These are phyloP conservation scores for Psammodynastes pulverulentus DNA, from an alignment of 2,113 vertebrate species.

Conservation along the genomic window DNA sequence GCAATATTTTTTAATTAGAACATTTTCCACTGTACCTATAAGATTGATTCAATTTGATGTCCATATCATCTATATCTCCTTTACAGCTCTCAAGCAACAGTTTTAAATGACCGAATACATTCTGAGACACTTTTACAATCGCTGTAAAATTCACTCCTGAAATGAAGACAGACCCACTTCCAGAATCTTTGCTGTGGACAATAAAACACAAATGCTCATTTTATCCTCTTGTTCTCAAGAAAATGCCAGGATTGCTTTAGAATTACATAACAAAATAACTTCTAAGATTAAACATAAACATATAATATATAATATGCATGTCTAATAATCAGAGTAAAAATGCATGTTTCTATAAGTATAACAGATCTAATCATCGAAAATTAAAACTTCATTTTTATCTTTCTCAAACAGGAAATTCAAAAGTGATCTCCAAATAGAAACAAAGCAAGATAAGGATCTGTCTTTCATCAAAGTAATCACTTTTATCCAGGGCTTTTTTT, in stretches of 20 bases:
- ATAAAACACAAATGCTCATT: slow-evolving; percentile 24
- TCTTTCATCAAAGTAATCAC: too few relatives aligned
- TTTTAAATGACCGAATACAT: slow-evolving; percentile 9
- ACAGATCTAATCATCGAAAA: too few relatives aligned
- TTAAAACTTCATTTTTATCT: too few relatives aligned
- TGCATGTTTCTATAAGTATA: too few relatives aligned
- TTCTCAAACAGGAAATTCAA: too few relatives aligned
- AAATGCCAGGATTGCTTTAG: not conserved
- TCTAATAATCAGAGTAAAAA: not conserved
- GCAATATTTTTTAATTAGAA: not conserved
- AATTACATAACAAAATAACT: not conserved
- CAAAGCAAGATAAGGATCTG: too few relatives aligned
- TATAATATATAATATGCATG: not conserved
- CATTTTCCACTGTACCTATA: slow-evolving; percentile 45
- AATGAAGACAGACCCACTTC: slow-evolving; percentile 60
- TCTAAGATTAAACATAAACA: not conserved
- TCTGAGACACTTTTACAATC: slow-evolving; percentile 39
- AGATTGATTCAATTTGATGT: slow-evolving; percentile 45
- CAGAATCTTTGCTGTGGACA: slow-evolving; percentile 59
- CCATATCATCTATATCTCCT: slow-evolving; percentile 35
- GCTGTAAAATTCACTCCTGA: slow-evolving; percentile 62
- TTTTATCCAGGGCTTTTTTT: too few relatives aligned
- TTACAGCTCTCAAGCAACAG: slow-evolving; percentile 62
- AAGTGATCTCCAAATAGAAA: too few relatives aligned
- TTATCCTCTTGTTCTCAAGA: not conserved